A percentile compares a stretch with the other conserved stretches of the same genome.
These are phyloP conservation scores for Dyspetes luteomarginatus DNA, from an alignment of 2,888 invertebrate genomes.

Conservation along the genomic window DNA sequence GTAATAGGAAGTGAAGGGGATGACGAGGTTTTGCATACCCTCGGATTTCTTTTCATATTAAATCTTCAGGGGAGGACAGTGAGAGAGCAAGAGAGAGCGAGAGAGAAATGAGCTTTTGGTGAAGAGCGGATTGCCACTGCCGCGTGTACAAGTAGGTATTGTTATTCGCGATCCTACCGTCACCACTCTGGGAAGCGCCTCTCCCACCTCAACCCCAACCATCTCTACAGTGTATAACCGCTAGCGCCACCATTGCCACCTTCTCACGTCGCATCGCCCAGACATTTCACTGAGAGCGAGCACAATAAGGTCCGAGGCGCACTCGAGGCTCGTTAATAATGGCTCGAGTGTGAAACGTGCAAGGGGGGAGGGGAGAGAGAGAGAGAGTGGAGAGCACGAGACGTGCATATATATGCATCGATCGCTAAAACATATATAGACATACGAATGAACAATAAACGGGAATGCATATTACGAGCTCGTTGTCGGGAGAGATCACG, in stretches of 20 bases:
- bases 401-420: slow-evolving; percentile 53
- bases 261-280: background rate
- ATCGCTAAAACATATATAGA: slow-evolving; percentile 42
- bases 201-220: background rate
- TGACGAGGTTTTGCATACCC: background rate
- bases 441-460: slow-evolving; percentile 60
- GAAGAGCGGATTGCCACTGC: slow-evolving; percentile 53
- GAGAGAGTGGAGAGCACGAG: slow-evolving; percentile 6
- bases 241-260: background rate
- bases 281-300: slow-evolving; percentile 12
- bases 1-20: background rate
- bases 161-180: slow-evolving; percentile 49
- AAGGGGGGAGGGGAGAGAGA: slow-evolving; percentile 45
- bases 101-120: slow-evolving; percentile 50
- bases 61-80: background rate
- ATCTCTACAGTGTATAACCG: background rate
- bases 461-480: slow-evolving; percentile 65
- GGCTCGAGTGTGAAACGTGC: slow-evolving; percentile 50
- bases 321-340: slow-evolving; percentile 64
- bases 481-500: slow-evolving; percentile 65
- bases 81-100: background rate
- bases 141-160: slow-evolving; percentile 62
- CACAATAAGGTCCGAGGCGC: slow-evolving; percentile 64
- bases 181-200: slow-evolving; percentile 49
- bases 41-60: background rate